Evolutionary conservation across 2,113 vertebrate species (phyloP), one percentile per base, ranked within the genome.

Genomic region (Tetraodon nigroviridis): DNA sequence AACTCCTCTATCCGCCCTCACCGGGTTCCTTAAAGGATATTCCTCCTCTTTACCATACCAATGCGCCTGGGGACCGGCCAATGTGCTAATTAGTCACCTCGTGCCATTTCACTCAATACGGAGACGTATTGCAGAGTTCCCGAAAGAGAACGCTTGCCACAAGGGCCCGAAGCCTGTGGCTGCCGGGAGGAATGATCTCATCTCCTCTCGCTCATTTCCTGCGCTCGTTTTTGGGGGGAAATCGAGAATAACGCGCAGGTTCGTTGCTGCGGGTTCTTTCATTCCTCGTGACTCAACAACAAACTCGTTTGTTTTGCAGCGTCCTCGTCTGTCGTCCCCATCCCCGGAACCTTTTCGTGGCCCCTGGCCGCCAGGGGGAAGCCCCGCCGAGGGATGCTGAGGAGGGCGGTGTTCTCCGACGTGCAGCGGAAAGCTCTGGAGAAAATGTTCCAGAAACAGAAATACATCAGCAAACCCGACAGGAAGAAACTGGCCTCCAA

Each of bases 391-490:
- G 97, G 97, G 32, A 99, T 99, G 97, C 90, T 99, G 21, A 92
- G 97, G 6, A 84, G 97, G 0, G 97, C 97, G 0, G 96, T 99
- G 59, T 99, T 99, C 89, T 99, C 97, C 0, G 97, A 99, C 0
- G 93, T 98, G 15, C 97, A 99, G 85, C 92, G 97, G 64, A 99
- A 99, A 76, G 95, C 96, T 0, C 81, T 99, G 73, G 97, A 99
- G 89, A 99, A 95, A 81, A 99, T 97, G 94, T 98, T 99, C 87
- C 97, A 98, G 88, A 98, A 98, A 65, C 97, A 99, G 85, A 99
- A 99, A 76, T 99, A 99, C 84, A 98, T 99, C 90, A 98, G 96
- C 90, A 99, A 99, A 64, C 97, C 96, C 0, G 97, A 99, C 62
- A 85, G 97, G 66, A 98, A 98, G 83, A 99, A 99, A 64, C 73